Percentiles rank a stretch among this genome's conserved stretches.
These are phyloP conservation scores for Aeoliscus strigatus DNA, from an alignment of 2,797 vertebrate genomes.

Conservation along the genomic window DNA sequence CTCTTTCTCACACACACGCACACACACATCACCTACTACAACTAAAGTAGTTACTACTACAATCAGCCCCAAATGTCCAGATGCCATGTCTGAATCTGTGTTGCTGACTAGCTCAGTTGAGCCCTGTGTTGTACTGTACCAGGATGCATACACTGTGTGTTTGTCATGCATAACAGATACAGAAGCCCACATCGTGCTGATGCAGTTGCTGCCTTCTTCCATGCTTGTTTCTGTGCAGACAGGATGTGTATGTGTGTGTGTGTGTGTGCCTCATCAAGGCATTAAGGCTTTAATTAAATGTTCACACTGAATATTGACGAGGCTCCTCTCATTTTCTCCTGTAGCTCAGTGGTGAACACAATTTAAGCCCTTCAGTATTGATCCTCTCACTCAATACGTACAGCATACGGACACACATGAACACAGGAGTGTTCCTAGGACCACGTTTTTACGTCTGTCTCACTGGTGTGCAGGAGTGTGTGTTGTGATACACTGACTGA, in stretches of 20 bases:
- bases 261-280: slow-evolving; percentile 45
- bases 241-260: too few species aligned
- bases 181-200: slow-evolving; percentile 39
- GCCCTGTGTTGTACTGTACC: too few species aligned
- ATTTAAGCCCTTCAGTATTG: slow-evolving; percentile 57
- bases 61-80: too few species aligned
- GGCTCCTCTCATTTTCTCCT: slow-evolving; percentile 44
- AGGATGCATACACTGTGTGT: slow-evolving; percentile 24
- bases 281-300: slow-evolving; percentile 68
- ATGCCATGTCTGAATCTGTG: too few species aligned
- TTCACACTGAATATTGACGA: slow-evolving; percentile 63
- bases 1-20: too few species aligned
- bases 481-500: background rate
- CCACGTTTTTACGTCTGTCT: slow-evolving; percentile 5
- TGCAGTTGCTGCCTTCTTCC: slow-evolving; percentile 33
- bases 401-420: slow-evolving; percentile 15
- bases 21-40: too few species aligned
- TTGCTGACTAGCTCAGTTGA: too few species aligned
- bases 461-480: background rate
- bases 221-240: slow-evolving; percentile 32
- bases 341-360: slow-evolving; percentile 48
- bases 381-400: slow-evolving; percentile 42
- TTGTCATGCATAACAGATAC: slow-evolving; percentile 12
- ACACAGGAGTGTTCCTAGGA: slow-evolving; percentile 10
- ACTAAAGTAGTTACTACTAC: too few species aligned